Evolutionary conservation across 1,140 invertebrate genomes (phyloP), one percentile per base, ranked within the genome.

Genomic region (Cotesia glomerata): DNA sequence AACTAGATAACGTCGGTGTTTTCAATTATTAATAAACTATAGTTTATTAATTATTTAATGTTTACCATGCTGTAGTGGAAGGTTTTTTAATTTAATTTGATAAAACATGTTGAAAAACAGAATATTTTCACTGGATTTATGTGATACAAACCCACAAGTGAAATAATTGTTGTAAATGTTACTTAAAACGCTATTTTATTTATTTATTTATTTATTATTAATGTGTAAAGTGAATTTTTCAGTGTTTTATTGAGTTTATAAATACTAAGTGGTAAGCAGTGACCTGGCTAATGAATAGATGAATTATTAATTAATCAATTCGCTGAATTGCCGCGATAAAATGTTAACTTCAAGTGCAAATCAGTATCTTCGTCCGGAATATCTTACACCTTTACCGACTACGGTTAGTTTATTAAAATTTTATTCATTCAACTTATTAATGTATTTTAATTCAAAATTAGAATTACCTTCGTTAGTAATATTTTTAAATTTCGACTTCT

Each of bases 281-380:
- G 14, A 32, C 9, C 4, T 7, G 16, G 35, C 14, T 14, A 54
- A 54, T 63, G 61, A n/a, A 34, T 63, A 13, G 14, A 63, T 67
- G 63, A 67, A 32, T 65, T 35, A 56, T 67, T 65, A 39, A 32
- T 61, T 13, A 63, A 73, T 14, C 18, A 26, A 68, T 58, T 16
- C 68, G 14, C 36, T 65, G 45, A 16, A 61, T 35, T 34, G 16
- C 49, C 54, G 8, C 26, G 26, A 45, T 68, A 76, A 88, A 78
- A 95, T 95, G 93, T 90, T 95, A 89, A 94, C 94, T 81, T 93
- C 92, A 80, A 93, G 91, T 82, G 89, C 90, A 71, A 95, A 94
- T 88, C 95, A 96, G 89, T 96, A 96, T 87, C 89, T 96, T 82
- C 90, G 94, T 87, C 95, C 95, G 90, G 95, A 97, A 88, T 97